Percentiles rank a stretch among this genome's conserved stretches.
Evolutionary conservation across 2,797 vertebrate genomes (phyloP).

Genomic region (Sebastes diaconus): DNA sequence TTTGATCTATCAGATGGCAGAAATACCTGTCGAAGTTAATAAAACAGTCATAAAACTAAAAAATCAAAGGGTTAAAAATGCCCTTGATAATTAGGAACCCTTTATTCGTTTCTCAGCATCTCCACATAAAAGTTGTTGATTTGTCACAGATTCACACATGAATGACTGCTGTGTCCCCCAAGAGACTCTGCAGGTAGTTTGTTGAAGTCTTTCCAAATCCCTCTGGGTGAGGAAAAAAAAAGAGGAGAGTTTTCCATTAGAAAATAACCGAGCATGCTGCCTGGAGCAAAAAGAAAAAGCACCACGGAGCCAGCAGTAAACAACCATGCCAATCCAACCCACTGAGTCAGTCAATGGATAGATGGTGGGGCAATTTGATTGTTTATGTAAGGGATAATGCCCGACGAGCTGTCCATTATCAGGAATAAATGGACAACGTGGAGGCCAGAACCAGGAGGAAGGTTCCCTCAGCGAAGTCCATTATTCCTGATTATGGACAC

Average conservation of each 20-base stretch:
- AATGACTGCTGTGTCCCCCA: background rate
- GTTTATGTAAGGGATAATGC: background rate
- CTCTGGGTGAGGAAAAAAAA: constrained; percentile 10
- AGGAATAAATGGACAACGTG: too few relatives aligned
- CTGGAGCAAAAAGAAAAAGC: constrained; percentile 14
- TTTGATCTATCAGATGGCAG: background rate
- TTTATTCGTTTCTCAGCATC: constrained; percentile 6
- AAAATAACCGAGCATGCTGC: constrained; percentile 39
- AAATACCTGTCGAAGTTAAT: background rate
- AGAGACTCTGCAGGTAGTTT: constrained; percentile 37
- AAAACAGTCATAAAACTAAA: background rate
- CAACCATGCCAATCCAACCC: constrained; percentile 5
- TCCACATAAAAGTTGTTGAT: constrained; percentile 29
- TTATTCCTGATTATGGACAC: too few relatives aligned
- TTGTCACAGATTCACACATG: constrained; percentile 32
- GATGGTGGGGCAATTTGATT: background rate
- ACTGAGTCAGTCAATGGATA: constrained; percentile 1
- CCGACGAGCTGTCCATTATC: too few relatives aligned
- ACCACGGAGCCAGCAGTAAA: constrained; percentile 32
- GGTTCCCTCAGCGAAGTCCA: too few relatives aligned
- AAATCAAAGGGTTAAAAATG: background rate
- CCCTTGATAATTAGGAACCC: background rate
- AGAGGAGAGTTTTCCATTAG: constrained; percentile 24
- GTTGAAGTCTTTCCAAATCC: constrained; percentile 24
- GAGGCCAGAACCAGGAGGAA: too few relatives aligned